These are phyloP conservation scores for Atherix ibis DNA, from an alignment of 2,888 invertebrate species.

Conservation along the genomic window DNA sequence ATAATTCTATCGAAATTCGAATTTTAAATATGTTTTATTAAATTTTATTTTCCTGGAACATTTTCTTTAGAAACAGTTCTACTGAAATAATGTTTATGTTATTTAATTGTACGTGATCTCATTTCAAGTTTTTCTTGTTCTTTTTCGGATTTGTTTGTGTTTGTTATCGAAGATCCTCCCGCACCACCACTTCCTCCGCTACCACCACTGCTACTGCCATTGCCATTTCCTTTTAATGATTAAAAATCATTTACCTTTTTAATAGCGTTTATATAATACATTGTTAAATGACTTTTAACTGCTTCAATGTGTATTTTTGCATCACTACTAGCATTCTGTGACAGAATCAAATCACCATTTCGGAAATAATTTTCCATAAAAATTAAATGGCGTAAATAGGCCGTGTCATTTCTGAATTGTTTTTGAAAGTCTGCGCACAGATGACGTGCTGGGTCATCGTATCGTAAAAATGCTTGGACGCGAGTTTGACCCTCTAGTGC, in stretches of 20 bases:
- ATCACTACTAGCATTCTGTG: conserved; percentile 55
- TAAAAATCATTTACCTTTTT: too few relatives aligned
- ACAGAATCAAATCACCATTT: conserved; percentile 58
- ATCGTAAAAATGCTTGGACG: conserved; percentile 61
- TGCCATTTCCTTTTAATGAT: conserved; percentile 18
- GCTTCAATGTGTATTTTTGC: conserved; percentile 66
- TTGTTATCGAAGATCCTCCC: too few relatives aligned
- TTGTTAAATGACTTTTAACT: conserved; percentile 62
- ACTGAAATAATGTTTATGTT: too few relatives aligned
- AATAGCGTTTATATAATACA: too few relatives aligned
- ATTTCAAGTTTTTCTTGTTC: too few relatives aligned
- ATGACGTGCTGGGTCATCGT: conserved; percentile 63
- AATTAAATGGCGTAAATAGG: conserved; percentile 65
- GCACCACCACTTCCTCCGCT: too few relatives aligned
- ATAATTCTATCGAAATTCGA: too few relatives aligned
- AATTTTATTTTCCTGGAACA: too few relatives aligned
- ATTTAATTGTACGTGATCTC: too few relatives aligned
- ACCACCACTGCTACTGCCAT: conserved; percentile 1
- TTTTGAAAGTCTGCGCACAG: conserved; percentile 70
- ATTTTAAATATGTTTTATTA: too few relatives aligned
- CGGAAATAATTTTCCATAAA: conserved; percentile 71
- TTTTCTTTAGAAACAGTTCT: too few relatives aligned
- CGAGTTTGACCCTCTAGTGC: conserved; percentile 78
- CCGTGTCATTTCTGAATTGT: conserved; percentile 76
- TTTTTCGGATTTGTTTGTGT: too few relatives aligned